Conservation (phyloP, 1,140 invertebrate genomes). For the Lysiphlebus fabarum region DNA sequence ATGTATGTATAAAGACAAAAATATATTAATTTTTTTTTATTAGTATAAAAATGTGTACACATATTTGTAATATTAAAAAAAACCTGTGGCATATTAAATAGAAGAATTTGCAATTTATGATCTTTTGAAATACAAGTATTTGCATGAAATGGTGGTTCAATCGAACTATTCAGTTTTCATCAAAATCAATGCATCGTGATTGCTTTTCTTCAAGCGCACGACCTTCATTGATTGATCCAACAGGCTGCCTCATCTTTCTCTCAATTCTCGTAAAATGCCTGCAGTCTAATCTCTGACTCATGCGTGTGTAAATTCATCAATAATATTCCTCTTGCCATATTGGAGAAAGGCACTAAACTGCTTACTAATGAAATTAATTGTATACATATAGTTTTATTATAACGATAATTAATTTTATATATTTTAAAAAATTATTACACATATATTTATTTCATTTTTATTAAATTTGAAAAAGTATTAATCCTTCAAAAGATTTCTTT, state of each 20-base stretch:
- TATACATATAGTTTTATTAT: neutral
- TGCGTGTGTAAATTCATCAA: constrained; percentile 9
- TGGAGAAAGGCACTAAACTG: constrained; percentile 28
- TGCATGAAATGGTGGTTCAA: constrained; percentile 26
- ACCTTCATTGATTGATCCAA: constrained; percentile 1
- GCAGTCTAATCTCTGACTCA: neutral
- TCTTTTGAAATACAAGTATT: constrained; percentile 31
- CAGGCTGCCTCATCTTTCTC: constrained; percentile 11
- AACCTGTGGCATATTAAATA: no score
- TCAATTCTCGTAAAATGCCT: neutral
- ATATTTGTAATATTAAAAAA: neutral
- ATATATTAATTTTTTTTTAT: no score
- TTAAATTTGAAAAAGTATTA: no score
- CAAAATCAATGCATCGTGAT: constrained; percentile 34
- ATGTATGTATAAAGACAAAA: no score
- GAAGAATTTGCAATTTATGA: neutral
- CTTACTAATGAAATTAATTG: constrained; percentile 37
- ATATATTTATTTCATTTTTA: no score
- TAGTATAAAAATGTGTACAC: constrained; percentile 2
- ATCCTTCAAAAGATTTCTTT: no score
- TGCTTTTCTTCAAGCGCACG: constrained; percentile 27
- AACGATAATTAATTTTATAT: no score
- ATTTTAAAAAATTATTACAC: no score
- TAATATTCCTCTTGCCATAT: constrained; percentile 31
- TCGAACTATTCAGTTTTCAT: constrained; percentile 31